A percentile compares a stretch with the other conserved stretches of the same genome.
Conservation (phyloP, 2,113 vertebrate species). For the Proterorhinus semilunaris region DNA sequence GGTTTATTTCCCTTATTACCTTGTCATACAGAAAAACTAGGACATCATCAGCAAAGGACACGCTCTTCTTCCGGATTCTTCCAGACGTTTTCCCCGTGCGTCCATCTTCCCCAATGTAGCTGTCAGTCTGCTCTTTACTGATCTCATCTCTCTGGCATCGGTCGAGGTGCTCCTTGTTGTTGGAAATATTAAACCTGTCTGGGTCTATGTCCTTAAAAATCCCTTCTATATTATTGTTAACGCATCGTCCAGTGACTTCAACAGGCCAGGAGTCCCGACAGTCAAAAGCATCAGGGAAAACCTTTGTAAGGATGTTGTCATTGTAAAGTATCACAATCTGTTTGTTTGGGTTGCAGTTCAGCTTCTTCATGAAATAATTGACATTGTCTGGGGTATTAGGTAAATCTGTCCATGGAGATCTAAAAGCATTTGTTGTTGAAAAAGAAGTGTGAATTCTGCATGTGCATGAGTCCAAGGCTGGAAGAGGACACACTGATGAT, state of each 20-base stretch:
- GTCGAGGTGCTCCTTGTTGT: constrained; percentile 8
- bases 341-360: not conserved
- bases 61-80: constrained; percentile 78
- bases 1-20: constrained; percentile 67
- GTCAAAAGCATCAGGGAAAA: constrained; percentile 7
- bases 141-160: constrained; percentile 32
- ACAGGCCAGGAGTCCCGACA: constrained; percentile 2
- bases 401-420: constrained; percentile 11
- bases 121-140: not conserved
- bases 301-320: not conserved
- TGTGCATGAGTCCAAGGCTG: not conserved
- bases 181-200: constrained; percentile 41
- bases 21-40: constrained; percentile 90
- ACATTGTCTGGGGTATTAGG: constrained; percentile 16
- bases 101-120: not conserved
- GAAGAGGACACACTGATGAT: not conserved
- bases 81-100: not conserved
- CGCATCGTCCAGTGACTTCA: not conserved
- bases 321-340: constrained; percentile 25
- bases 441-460: not conserved
- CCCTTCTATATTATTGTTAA: constrained; percentile 5
- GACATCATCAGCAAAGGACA: constrained; percentile 88
- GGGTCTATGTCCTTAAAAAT: not conserved
- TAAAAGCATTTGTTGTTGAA: not conserved
- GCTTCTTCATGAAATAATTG: constrained; percentile 14